phyloP scores from a whole-genome alignment of 2,797 vertebrate species.

The Chanos chanos region DNA sequence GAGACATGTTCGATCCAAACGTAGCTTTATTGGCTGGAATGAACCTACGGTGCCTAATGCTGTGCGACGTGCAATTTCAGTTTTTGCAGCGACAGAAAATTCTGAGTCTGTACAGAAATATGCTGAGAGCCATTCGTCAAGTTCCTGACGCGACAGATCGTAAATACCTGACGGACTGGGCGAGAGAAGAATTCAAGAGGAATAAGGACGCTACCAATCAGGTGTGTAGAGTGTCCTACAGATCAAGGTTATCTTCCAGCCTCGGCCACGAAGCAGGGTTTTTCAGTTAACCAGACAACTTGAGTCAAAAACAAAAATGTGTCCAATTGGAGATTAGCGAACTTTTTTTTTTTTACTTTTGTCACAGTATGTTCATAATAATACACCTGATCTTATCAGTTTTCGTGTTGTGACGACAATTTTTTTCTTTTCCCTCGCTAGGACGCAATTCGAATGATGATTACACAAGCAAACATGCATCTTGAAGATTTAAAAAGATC shows the following conservation, averaged over 20 bases:
- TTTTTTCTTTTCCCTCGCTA: constrained; percentile 53
- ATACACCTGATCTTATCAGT: neutral
- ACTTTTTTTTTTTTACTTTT: neutral
- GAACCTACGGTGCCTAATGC: neutral
- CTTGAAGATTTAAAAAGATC: constrained; percentile 81
- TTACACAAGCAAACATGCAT: constrained; percentile 90
- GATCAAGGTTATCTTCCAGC: no score
- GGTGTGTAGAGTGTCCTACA: constrained; percentile 68
- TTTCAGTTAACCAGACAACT: no score
- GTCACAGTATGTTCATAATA: neutral
- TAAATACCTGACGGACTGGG: constrained; percentile 82
- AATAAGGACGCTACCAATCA: constrained; percentile 81
- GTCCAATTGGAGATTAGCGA: no score
- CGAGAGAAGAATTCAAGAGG: constrained; percentile 83
- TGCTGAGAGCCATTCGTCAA: constrained; percentile 74
- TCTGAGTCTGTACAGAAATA: constrained; percentile 80
- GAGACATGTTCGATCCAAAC: neutral
- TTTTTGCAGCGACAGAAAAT: constrained; percentile 89
- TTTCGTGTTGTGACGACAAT: neutral
- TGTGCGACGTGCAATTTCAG: constrained; percentile 53
- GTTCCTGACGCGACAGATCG: constrained; percentile 80
- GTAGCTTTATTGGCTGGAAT: neutral
- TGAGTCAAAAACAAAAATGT: no score
- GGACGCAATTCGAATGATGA: constrained; percentile 92
- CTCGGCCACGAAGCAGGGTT: no score